A percentile compares a stretch with the other conserved stretches of the same genome.
Conservation (phyloP, 2,888 invertebrate genomes). For the Tyria jacobaeae region DNA sequence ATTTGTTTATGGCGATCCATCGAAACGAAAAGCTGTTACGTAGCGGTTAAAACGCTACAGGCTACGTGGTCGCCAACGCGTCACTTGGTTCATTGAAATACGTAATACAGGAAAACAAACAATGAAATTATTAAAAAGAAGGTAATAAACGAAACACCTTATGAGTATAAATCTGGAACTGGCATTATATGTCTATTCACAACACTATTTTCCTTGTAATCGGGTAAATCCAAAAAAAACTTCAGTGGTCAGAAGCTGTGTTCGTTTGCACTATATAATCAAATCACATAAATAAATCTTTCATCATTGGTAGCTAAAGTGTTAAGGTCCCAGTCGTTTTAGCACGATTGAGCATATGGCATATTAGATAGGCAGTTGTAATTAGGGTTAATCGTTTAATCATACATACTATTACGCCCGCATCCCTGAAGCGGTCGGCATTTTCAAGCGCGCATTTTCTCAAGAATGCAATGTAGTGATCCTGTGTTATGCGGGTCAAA, state of each 20-base stretch:
- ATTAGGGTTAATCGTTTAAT: no score
- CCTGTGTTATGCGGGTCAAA: neutral
- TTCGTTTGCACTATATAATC: no score
- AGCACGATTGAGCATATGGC: no score
- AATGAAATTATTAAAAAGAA: neutral
- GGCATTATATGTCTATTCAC: neutral
- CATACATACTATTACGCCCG: no score
- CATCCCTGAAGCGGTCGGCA: no score
- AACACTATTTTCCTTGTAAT: neutral
- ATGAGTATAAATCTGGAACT: neutral
- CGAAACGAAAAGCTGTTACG: neutral
- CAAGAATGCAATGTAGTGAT: constrained; percentile 2
- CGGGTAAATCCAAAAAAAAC: neutral
- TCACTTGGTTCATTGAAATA: neutral
- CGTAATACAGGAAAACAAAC: neutral
- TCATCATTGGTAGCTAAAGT: no score
- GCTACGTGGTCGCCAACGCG: neutral
- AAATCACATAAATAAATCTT: no score
- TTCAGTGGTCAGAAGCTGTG: neutral
- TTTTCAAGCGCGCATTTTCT: no score
- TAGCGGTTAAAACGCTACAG: neutral
- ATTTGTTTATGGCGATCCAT: neutral
- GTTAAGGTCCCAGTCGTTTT: no score
- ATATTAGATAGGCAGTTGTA: no score
- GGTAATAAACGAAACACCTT: neutral